A percentile compares a stretch with the other conserved stretches of the same genome.
These are phyloP conservation scores for Trinorchestia longiramus DNA, from an alignment of 1,140 invertebrate genomes.

Conservation along the genomic window DNA sequence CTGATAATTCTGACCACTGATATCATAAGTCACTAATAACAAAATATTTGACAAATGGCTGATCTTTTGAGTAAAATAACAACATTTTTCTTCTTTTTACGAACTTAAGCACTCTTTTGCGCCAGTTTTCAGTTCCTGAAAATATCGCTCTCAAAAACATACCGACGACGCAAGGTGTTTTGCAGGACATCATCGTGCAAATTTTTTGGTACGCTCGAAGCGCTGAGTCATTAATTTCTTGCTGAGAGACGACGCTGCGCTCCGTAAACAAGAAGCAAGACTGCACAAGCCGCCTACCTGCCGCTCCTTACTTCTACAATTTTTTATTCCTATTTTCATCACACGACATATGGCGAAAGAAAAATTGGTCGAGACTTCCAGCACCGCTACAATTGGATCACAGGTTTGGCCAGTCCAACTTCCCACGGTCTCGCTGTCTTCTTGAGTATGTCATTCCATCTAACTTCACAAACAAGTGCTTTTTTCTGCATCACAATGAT, in stretches of 20 bases:
- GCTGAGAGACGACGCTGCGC: not conserved
- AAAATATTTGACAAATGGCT: not conserved
- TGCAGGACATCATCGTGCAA: constrained; percentile 6
- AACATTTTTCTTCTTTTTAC: not conserved
- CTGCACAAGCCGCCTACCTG: not conserved
- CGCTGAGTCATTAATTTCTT: constrained; percentile 8
- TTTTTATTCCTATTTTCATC: constrained; percentile 1
- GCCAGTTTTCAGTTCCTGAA: not conserved
- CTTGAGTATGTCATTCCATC: not conserved
- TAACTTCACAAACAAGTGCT: not conserved
- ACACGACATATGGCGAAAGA: not conserved
- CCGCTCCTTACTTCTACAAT: not conserved
- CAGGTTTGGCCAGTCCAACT: not conserved
- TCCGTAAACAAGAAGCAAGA: not conserved
- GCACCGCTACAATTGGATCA: not conserved
- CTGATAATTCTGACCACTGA: not conserved
- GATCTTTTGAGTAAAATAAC: not conserved
- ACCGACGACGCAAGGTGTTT: not conserved
- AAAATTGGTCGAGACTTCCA: not conserved
- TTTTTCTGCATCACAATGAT: not conserved
- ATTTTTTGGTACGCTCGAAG: not conserved
- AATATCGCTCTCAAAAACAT: not conserved
- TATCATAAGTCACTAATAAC: not conserved
- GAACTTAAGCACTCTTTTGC: not conserved
- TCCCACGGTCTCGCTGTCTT: not conserved